Conservation (phyloP, 2,797 vertebrate genomes). For the Rhodeus uyekii region DNA sequence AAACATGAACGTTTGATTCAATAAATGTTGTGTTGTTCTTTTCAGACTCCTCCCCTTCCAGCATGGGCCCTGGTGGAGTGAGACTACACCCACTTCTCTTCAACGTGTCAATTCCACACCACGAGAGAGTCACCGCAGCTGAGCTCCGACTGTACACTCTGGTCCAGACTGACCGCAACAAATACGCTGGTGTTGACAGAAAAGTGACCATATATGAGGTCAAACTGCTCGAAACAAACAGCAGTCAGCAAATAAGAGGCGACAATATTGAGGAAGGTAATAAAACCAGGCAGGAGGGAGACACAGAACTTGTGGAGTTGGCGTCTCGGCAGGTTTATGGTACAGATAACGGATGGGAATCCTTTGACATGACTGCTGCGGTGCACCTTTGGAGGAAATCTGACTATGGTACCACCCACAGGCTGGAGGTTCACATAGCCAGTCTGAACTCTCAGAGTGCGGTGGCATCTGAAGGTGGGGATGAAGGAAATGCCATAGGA, state of each 20-base stretch:
- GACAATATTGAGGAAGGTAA: slow-evolving; percentile 56
- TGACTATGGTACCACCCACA: slow-evolving; percentile 79
- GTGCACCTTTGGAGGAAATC: slow-evolving; percentile 85
- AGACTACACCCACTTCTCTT: slow-evolving; percentile 91
- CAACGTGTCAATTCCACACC: slow-evolving; percentile 92
- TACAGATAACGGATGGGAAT: slow-evolving; percentile 89
- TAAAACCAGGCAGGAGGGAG: slow-evolving; percentile 34
- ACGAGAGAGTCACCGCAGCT: slow-evolving; percentile 87
- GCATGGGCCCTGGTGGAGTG: slow-evolving; percentile 73
- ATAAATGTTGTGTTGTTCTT: slow-evolving; percentile 41
- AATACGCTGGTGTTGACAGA: slow-evolving; percentile 85
- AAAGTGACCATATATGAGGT: slow-evolving; percentile 92
- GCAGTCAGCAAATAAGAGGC: slow-evolving; percentile 43
- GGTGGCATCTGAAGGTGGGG: slow-evolving; percentile 40
- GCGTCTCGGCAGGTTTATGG: slow-evolving; percentile 88
- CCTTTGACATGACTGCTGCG: slow-evolving; percentile 89
- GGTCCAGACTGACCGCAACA: slow-evolving; percentile 85
- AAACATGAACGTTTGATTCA: neutral
- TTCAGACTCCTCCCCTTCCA: slow-evolving; percentile 83
- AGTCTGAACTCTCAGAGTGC: slow-evolving; percentile 67
- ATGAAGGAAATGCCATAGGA: slow-evolving; percentile 49
- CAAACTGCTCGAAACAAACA: slow-evolving; percentile 57
- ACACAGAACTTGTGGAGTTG: slow-evolving; percentile 73
- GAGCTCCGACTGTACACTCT: slow-evolving; percentile 94
- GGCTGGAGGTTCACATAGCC: slow-evolving; percentile 90